A percentile compares a stretch with the other conserved stretches of the same genome.
phyloP scores from a whole-genome alignment of 30 jellyfish, hydroid and myxozoan species.

The Pelagia noctiluca region DNA sequence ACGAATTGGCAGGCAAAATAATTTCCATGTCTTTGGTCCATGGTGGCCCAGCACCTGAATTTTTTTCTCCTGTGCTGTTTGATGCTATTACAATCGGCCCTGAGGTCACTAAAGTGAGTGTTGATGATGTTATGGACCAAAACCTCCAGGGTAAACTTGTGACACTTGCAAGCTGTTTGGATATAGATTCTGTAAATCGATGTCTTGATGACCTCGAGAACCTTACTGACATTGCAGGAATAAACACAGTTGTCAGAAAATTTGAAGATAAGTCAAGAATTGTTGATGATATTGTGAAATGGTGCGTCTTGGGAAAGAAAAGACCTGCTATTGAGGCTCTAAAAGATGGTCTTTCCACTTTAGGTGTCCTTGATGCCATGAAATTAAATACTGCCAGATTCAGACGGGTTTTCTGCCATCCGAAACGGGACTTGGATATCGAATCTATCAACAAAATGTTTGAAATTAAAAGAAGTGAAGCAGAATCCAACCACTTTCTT shows the following conservation, averaged over 20 bases:
- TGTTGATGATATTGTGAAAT: background rate
- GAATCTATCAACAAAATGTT: background rate
- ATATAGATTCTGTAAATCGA: background rate
- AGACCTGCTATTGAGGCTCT: constrained; percentile 1
- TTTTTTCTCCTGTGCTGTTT: constrained; percentile 1
- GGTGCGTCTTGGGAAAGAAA: constrained; percentile 3
- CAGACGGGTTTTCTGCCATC: background rate
- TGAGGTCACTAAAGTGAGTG: background rate
- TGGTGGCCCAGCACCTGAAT: constrained; percentile 29
- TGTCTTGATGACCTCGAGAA: background rate
- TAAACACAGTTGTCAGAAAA: constrained; percentile 2
- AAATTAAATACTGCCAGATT: too few relatives aligned
- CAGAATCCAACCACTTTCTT: background rate
- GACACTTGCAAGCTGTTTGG: background rate
- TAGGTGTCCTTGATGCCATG: constrained; percentile 22
- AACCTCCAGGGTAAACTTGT: background rate
- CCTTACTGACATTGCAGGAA: background rate
- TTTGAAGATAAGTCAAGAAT: background rate
- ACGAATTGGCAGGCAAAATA: constrained; percentile 8
- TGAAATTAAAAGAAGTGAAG: constrained; percentile 9
- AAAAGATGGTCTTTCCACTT: background rate
- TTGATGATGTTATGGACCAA: constrained; percentile 1
- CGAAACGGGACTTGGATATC: background rate
- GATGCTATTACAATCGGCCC: constrained; percentile 5
- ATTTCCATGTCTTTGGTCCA: constrained; percentile 8